Percentiles rank a stretch among this genome's conserved stretches.
Conservation (phyloP, 1,140 invertebrate genomes). For the Drosophila obscura region DNA sequence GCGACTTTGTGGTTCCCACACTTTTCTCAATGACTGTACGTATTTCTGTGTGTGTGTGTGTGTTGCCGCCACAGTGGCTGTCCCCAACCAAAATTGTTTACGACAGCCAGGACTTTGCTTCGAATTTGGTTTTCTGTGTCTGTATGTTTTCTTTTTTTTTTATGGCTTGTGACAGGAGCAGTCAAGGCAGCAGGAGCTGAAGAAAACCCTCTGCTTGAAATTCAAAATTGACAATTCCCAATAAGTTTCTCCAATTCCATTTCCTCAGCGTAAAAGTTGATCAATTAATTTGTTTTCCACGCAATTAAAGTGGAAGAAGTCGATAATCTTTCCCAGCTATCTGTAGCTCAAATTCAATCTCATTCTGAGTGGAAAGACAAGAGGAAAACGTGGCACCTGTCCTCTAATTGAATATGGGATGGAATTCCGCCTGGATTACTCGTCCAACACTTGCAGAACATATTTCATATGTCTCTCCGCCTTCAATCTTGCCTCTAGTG, state of each 20-base stretch:
- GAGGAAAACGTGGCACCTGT: too few species aligned
- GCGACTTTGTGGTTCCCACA: slow-evolving; percentile 36
- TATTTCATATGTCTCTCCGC: too few species aligned
- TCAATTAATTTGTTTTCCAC: slow-evolving; percentile 29
- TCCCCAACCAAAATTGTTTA: background rate
- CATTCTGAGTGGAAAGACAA: too few species aligned
- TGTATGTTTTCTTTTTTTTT: background rate
- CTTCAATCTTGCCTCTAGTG: too few species aligned
- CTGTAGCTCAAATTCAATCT: too few species aligned
- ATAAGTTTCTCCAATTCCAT: slow-evolving; percentile 33
- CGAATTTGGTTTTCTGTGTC: too few species aligned
- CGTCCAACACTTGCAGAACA: too few species aligned
- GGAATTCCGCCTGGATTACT: too few species aligned
- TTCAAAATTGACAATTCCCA: slow-evolving; percentile 55
- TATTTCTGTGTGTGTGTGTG: slow-evolving; percentile 12
- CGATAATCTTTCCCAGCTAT: too few species aligned
- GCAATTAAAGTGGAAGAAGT: slow-evolving; percentile 10
- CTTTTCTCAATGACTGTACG: slow-evolving; percentile 15
- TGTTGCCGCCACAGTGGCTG: slow-evolving; percentile 11
- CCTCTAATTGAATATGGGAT: too few species aligned
- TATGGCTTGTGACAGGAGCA: background rate
- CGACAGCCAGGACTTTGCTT: background rate
- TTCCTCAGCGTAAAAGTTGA: slow-evolving; percentile 1
- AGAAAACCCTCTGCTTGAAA: slow-evolving; percentile 15
- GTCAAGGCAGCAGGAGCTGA: too few species aligned